Evolutionary conservation across 2,113 vertebrate genomes (phyloP).

Genomic region (Hypomesus transpacificus): DNA sequence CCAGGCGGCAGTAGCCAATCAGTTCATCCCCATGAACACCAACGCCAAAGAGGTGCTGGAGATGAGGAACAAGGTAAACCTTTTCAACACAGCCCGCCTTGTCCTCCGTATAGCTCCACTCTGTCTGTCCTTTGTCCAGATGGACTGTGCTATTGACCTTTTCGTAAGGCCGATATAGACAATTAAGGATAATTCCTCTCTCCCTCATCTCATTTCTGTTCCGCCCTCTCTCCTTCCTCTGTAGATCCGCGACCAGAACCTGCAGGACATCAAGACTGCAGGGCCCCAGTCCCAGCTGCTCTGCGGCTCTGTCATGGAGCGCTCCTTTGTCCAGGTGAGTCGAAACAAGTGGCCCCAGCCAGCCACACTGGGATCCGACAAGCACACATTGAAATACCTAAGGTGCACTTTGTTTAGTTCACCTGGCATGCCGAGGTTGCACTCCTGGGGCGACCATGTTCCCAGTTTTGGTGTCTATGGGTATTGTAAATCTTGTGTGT

Average conservation of each 20-base stretch:
- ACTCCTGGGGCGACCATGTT: no score
- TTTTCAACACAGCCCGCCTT: background rate
- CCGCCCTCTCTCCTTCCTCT: background rate
- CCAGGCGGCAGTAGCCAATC: slow-evolving; percentile 90
- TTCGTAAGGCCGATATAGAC: no score
- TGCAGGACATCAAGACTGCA: slow-evolving; percentile 95
- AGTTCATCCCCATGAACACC: slow-evolving; percentile 98
- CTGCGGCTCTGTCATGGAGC: slow-evolving; percentile 80
- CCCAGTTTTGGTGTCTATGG: no score
- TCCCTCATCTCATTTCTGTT: background rate
- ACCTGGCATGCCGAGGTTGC: background rate
- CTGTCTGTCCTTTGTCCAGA: background rate
- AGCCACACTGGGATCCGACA: slow-evolving; percentile 11
- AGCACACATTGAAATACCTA: background rate
- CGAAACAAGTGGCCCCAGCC: background rate
- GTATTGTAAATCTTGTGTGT: no score
- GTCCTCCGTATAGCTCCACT: background rate
- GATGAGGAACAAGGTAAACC: slow-evolving; percentile 96
- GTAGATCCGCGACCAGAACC: slow-evolving; percentile 96
- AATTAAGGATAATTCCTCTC: background rate
- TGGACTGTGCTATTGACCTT: no score
- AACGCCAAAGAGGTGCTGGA: slow-evolving; percentile 97
- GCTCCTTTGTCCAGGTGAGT: slow-evolving; percentile 90
- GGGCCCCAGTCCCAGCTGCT: slow-evolving; percentile 96
- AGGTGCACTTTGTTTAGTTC: background rate